Percentiles rank a stretch among this genome's conserved stretches.
Conservation (phyloP, 1,140 invertebrate species). For the Saxidomus purpurata region DNA sequence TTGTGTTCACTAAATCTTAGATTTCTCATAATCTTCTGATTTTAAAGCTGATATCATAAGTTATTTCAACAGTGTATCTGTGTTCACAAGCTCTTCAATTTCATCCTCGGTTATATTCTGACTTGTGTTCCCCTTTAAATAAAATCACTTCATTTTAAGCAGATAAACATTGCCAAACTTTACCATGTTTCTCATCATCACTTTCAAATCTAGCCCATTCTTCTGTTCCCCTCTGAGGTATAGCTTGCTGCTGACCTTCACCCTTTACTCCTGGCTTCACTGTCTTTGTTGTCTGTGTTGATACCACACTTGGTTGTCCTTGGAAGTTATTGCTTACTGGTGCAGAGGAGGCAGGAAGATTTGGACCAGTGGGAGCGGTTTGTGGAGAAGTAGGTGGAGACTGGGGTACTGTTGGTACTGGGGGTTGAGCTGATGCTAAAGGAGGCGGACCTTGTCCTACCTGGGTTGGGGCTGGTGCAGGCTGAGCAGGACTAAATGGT, state of each 20-base stretch:
- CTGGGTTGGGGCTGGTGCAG: background rate
- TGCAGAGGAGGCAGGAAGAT: background rate
- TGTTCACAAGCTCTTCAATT: too few species aligned
- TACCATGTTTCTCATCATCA: constrained; percentile 84
- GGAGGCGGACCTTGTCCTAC: background rate
- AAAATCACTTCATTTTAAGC: too few species aligned
- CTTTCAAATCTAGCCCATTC: constrained; percentile 69
- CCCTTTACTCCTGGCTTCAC: background rate
- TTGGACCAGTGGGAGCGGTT: background rate
- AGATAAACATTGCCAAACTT: too few species aligned
- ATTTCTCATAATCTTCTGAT: too few species aligned
- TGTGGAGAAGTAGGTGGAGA: constrained; percentile 57
- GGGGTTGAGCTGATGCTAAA: constrained; percentile 12
- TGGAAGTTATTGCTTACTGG: background rate
- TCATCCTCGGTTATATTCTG: too few species aligned
- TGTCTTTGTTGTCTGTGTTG: background rate
- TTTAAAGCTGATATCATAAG: too few species aligned
- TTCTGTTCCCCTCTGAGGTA: constrained; percentile 53
- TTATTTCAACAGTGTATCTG: too few species aligned
- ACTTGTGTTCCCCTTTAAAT: too few species aligned
- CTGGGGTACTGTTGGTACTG: constrained; percentile 15
- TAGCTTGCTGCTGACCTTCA: background rate
- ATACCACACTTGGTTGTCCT: background rate
- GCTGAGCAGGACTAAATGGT: constrained; percentile 26
- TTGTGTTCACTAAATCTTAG: too few species aligned